Conservation (phyloP, 2,113 vertebrate genomes). For the Psophia crepitans region DNA sequence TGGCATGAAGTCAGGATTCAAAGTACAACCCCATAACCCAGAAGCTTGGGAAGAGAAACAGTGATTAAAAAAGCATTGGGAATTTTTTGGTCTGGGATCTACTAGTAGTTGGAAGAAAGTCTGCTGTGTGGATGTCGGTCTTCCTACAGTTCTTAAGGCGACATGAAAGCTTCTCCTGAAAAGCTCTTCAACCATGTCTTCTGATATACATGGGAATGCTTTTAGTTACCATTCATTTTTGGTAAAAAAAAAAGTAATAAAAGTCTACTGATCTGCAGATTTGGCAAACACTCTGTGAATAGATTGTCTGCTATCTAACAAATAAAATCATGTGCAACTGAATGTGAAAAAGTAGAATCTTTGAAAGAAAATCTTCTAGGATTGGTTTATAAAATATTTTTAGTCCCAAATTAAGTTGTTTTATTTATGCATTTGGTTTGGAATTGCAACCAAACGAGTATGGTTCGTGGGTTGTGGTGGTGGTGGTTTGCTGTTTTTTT, state of each 20-base stretch:
- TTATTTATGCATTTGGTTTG: background rate
- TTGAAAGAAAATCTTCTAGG: background rate
- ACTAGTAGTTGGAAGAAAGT: background rate
- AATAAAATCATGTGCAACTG: rapidly evolving
- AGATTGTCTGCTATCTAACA: rapidly evolving
- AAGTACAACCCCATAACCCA: background rate
- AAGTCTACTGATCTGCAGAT: background rate
- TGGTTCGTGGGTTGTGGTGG: too few relatives aligned
- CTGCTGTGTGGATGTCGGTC: background rate
- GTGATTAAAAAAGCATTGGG: rapidly evolving
- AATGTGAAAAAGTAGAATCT: background rate
- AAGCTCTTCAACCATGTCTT: background rate
- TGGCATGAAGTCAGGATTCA: background rate
- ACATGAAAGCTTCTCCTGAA: background rate
- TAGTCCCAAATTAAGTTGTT: background rate
- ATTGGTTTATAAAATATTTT: background rate
- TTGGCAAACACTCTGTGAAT: background rate
- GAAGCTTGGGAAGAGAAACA: background rate
- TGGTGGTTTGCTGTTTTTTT: too few relatives aligned
- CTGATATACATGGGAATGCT: background rate
- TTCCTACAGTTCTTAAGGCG: background rate
- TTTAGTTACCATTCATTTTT: rapidly evolving
- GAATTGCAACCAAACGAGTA: background rate
- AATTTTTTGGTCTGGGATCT: background rate
- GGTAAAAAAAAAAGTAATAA: background rate